Conservation (phyloP, 2,888 invertebrate genomes). For the Harpalus rubripes region DNA sequence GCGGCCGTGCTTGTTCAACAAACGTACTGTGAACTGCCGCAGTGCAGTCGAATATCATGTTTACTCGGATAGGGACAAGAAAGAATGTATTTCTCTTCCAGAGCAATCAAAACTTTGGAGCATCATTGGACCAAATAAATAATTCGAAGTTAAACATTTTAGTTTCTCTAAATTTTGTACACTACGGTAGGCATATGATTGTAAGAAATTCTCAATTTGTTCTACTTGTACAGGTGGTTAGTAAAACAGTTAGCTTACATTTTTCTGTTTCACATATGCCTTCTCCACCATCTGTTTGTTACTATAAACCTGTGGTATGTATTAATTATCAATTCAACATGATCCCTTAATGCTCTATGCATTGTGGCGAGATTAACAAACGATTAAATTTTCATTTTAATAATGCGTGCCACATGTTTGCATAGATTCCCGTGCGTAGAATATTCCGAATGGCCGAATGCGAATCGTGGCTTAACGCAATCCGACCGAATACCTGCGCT, state of each 20-base stretch:
- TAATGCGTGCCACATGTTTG: slow-evolving; percentile 18
- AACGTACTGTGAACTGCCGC: too few species aligned
- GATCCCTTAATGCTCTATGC: slow-evolving; percentile 5
- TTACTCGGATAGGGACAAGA: too few species aligned
- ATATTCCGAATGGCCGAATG: slow-evolving; percentile 12
- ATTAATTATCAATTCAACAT: slow-evolving; percentile 21
- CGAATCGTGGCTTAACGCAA: not conserved
- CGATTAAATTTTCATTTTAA: slow-evolving; percentile 46
- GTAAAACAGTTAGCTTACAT: not conserved
- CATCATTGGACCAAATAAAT: too few species aligned
- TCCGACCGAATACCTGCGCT: not conserved
- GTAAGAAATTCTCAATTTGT: not conserved
- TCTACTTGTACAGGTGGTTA: not conserved
- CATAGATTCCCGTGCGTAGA: not conserved
- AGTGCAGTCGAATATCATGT: too few species aligned
- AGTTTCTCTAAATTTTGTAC: too few species aligned
- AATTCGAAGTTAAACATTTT: too few species aligned
- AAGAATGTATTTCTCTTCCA: too few species aligned
- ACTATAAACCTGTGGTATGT: slow-evolving; percentile 7
- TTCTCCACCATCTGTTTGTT: not conserved
- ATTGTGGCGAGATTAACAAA: slow-evolving; percentile 32
- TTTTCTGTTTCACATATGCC: slow-evolving; percentile 3
- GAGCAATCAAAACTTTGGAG: too few species aligned
- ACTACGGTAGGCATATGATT: too few species aligned
- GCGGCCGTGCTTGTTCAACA: too few species aligned